A percentile compares a stretch with the other conserved stretches of the same genome.
phyloP scores from a whole-genome alignment of 2,797 vertebrate species.

The Lycodopsis pacificus region DNA sequence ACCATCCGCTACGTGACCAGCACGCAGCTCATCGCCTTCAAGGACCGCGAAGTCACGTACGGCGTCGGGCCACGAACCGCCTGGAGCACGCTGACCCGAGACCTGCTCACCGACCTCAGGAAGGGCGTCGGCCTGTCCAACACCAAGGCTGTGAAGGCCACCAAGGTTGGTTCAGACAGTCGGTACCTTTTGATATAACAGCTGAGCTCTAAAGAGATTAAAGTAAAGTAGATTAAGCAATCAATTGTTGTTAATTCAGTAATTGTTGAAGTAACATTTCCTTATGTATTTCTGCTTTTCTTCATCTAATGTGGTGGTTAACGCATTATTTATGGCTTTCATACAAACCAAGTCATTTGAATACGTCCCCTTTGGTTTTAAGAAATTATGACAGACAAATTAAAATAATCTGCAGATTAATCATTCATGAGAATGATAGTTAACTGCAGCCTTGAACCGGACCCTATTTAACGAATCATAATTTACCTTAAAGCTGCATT shows the following conservation, averaged over 20 bases:
- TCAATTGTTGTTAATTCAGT: background rate
- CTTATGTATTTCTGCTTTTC: background rate
- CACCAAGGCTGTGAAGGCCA: slow-evolving; percentile 97
- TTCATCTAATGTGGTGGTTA: background rate
- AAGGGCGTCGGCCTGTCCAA: slow-evolving; percentile 97
- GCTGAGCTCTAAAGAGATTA: too few species aligned
- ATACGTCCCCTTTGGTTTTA: background rate
- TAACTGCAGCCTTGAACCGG: background rate
- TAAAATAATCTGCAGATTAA: background rate
- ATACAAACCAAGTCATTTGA: background rate
- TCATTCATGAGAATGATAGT: background rate
- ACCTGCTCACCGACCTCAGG: slow-evolving; percentile 95
- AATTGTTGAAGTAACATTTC: background rate
- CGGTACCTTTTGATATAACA: background rate
- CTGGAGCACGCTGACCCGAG: slow-evolving; percentile 95
- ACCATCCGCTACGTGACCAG: slow-evolving; percentile 93
- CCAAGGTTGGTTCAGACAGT: slow-evolving; percentile 79
- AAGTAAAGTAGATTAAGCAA: background rate
- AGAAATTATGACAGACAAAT: background rate
- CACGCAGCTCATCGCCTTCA: slow-evolving; percentile 90
- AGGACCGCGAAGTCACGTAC: slow-evolving; percentile 92
- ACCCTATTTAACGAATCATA: background rate
- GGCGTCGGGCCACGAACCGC: slow-evolving; percentile 88
- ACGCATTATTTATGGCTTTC: background rate
- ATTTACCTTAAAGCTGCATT: background rate